Base-by-base conservation (phyloP, 1,140 invertebrate species). In the Onthophagus taurus region DNA sequence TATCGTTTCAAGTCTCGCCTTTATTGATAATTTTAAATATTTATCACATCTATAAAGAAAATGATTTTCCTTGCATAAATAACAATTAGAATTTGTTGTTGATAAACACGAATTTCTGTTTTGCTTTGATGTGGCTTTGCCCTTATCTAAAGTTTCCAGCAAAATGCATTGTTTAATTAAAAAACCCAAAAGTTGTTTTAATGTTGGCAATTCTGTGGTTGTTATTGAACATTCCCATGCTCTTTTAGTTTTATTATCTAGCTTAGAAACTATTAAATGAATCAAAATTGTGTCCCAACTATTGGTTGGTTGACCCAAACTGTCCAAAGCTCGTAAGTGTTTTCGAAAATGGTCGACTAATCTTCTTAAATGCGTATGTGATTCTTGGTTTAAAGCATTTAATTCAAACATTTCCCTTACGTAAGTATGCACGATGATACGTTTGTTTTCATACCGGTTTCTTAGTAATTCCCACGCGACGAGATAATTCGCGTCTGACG, bases 401-500 rank as follows among this genome's bases (percentile, higher is more conserved):
- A 20, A 30, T 4, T 45, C 44, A 38, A 45, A 45, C 12, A 45
- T 17, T 17, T 8, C 34, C 4, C 23, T 3, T 6, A 39, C 21
- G 19, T 39, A 24, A 17, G 13, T 30, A 16, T 45, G 18, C 9
- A 45, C 19, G 20, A 38, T 39, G 12, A 31, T 9, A 12, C 31
- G 38, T 31, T 45, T 45, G 13, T 45, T 45, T 31, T 45, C 23
- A 39, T 20, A 45, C 7, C 35, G 8, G n/a, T 45, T 35, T 5
- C 9, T 39, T 26, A 45, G 14, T 19, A 49, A 29, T 4, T 44
- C 31, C 38, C 47, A 47, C 6, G 47, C 50, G 2, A 36, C 17
- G 18, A 13, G 8, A 39, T 52, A 49, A 47, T 52, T 52, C 9
- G 19, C 12, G 8, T 37, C 44, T 1, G 44, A 30, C 13, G 47